These are phyloP conservation scores for Sussaba pulchella DNA, from an alignment of 2,888 invertebrate species.

Conservation along the genomic window DNA sequence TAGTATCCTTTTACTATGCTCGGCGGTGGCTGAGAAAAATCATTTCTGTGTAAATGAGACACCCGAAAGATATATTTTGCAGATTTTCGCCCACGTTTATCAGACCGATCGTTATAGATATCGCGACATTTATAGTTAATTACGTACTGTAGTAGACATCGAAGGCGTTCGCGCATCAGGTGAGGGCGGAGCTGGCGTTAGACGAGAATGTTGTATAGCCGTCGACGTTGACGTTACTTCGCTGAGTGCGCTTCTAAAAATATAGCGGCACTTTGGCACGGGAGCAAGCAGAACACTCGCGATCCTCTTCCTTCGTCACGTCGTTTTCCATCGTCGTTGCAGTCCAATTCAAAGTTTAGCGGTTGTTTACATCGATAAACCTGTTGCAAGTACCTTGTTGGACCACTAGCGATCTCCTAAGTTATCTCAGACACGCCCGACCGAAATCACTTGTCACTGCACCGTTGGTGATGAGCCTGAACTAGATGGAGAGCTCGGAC, in stretches of 20 bases:
- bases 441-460: constrained; percentile 2
- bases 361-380: constrained; percentile 82
- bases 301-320: constrained; percentile 55
- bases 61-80: not conserved
- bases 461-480: not conserved
- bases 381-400: constrained; percentile 75
- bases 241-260: constrained; percentile 81
- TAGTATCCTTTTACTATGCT: not conserved
- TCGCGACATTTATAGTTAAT: not conserved
- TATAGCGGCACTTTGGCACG: constrained; percentile 79
- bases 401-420: constrained; percentile 75
- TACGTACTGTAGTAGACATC: constrained; percentile 21
- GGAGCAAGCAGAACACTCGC: constrained; percentile 59
- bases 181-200: constrained; percentile 65
- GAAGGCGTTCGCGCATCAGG: constrained; percentile 42
- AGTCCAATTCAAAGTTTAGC: constrained; percentile 74
- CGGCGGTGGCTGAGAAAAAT: not conserved
- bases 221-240: constrained; percentile 74
- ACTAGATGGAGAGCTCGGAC: not conserved
- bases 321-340: constrained; percentile 64
- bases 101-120: constrained; percentile 4
- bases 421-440: constrained; percentile 49
- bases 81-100: not conserved
- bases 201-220: constrained; percentile 56
- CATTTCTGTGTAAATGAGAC: not conserved